Evolutionary conservation across 2,888 invertebrate species (phyloP), one percentile per base, ranked within the genome.

Genomic region (Patella depressa): DNA sequence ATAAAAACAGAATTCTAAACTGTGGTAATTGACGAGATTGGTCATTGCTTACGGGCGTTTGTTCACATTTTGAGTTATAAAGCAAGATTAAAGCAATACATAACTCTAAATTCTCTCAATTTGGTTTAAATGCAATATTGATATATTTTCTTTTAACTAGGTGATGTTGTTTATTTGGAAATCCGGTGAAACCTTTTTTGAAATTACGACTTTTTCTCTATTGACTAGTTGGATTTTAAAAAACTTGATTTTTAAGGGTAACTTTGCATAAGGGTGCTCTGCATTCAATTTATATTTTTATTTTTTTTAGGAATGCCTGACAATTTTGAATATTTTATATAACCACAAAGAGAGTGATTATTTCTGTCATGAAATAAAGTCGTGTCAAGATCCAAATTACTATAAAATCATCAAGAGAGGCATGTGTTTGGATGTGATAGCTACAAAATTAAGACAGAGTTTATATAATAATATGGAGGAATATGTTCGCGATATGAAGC

Each of bases 391-490:
- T 5, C 77, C 77, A 7, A 73, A 53, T 53, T 77, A 77, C 54
- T 77, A 72, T 69, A 73, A 73, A 45, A 70, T 77, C 73, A 73
- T 77, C 69, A 77, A 77, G 72, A 59, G 73, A 9, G 72, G 53
- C 17, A 72, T 77, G 73, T 77, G 73, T 55, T 70, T 77, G 5
- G 57, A 72, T 54, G 53, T 73, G 14, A 73, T 77, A 9, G 77
- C 77, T 34, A 53, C 19, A 17, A 72, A 73, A 69, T 55, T 77
- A 15, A 55, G 77, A 7, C 34, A 54, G 17, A 70, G 77, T 5
- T 65, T 53, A 15, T 77, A 77, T 55, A 11, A 24, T 19, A 53
- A n/a, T 2, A 55, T 77, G 2, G 59, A 73, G 53, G 65, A 73
- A 53, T 77, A 53, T 72, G 57, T 73, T 14, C 54, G 45, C 7